Evolutionary conservation across 2,113 vertebrate genomes (phyloP).

Genomic region (Eptesicus fuscus): DNA sequence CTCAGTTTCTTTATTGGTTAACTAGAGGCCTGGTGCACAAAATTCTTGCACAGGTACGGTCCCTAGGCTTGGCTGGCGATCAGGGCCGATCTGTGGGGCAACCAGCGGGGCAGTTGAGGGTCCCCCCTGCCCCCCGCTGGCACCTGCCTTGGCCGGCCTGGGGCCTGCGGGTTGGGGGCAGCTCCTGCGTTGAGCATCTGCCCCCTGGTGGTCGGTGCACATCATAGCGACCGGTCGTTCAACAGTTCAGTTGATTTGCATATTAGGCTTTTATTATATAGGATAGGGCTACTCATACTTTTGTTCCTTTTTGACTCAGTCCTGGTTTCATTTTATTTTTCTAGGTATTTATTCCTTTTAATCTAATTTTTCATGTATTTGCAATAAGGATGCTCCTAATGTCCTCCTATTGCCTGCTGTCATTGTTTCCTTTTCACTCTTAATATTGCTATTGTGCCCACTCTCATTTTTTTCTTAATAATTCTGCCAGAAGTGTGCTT

Average conservation of each 20-base stretch:
- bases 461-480: background rate
- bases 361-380: background rate
- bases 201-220: too few relatives aligned
- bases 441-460: background rate
- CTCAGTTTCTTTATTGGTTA: background rate
- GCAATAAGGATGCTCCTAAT: background rate
- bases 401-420: background rate
- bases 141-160: too few relatives aligned
- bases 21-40: too few relatives aligned
- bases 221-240: too few relatives aligned
- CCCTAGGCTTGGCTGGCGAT: too few relatives aligned
- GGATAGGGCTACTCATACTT: background rate
- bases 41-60: too few relatives aligned
- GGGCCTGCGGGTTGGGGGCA: too few relatives aligned
- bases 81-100: too few relatives aligned
- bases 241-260: too few relatives aligned
- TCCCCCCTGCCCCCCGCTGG: too few relatives aligned
- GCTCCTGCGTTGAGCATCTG: too few relatives aligned
- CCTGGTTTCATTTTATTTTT: background rate
- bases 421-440: background rate
- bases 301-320: background rate
- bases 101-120: too few relatives aligned
- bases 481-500: background rate
- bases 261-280: background rate
- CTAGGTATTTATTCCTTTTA: background rate